Conservation (phyloP, 2,113 vertebrate genomes). For the Rattus norvegicus region DNA sequence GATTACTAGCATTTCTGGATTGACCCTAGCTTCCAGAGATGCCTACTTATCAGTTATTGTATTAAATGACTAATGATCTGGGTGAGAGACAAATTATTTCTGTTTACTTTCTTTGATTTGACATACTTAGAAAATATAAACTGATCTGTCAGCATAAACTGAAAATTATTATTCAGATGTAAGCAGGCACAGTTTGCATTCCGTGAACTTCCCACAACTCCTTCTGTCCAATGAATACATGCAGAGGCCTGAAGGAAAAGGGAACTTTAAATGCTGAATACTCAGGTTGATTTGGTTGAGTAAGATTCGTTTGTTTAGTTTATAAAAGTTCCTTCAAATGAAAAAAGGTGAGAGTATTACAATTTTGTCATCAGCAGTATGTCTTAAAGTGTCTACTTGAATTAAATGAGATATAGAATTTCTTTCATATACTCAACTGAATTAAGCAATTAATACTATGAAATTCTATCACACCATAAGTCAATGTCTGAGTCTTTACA, state of each 20-base stretch:
- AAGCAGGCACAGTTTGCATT: not conserved
- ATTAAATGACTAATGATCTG: constrained; percentile 22
- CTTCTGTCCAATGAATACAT: not conserved
- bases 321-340: constrained; percentile 10
- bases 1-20: not conserved
- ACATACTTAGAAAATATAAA: constrained; percentile 41
- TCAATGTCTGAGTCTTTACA: not conserved
- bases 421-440: not conserved
- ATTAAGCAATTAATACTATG: constrained; percentile 27
- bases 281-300: not conserved
- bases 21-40: not conserved
- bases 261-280: not conserved
- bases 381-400: constrained; percentile 18
- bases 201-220: not conserved
- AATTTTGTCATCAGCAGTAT: not conserved
- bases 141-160: constrained; percentile 5
- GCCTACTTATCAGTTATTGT: not conserved
- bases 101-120: constrained; percentile 20
- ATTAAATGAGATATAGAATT: constrained; percentile 25
- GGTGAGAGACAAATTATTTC: not conserved
- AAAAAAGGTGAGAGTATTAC: not conserved
- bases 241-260: constrained; percentile 27
- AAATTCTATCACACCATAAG: not conserved
- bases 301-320: not conserved
- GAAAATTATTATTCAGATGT: constrained; percentile 35